Conservation (phyloP, 2,797 vertebrate species). For the Pristis pectinata region DNA sequence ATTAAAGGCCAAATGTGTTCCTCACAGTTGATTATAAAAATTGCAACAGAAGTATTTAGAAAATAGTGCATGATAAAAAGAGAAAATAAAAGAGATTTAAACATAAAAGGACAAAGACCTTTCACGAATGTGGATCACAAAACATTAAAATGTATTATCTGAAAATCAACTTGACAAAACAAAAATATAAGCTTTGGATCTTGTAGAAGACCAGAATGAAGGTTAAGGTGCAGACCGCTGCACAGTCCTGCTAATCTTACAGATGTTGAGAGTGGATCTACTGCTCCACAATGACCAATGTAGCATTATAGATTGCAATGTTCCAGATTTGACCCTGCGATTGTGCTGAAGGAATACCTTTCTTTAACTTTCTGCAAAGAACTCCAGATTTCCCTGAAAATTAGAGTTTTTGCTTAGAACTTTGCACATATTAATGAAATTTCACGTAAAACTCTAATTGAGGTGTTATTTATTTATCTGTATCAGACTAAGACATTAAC, state of each 20-base stretch:
- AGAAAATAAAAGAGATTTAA: not conserved
- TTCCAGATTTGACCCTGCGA: not conserved
- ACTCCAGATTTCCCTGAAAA: not conserved
- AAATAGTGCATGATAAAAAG: not conserved
- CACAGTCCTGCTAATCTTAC: not conserved
- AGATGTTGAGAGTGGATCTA: too few relatives aligned
- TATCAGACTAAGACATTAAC: not conserved
- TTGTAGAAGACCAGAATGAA: not conserved
- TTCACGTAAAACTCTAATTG: not conserved
- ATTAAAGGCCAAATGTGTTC: not conserved
- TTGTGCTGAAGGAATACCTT: not conserved
- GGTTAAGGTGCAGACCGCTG: not conserved
- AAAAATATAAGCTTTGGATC: not conserved
- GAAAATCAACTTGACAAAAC: not conserved
- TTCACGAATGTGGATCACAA: not conserved
- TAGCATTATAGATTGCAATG: not conserved
- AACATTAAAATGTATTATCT: not conserved
- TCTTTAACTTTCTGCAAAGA: not conserved
- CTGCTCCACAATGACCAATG: not conserved
- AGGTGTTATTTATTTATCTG: not conserved
- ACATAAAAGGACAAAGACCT: not conserved
- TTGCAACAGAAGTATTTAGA: not conserved
- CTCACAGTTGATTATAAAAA: not conserved
- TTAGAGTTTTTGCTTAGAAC: not conserved
- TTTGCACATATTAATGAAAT: not conserved